Base-by-base conservation (phyloP, 1,140 invertebrate genomes). In the Drosophila nebulosa region DNA sequence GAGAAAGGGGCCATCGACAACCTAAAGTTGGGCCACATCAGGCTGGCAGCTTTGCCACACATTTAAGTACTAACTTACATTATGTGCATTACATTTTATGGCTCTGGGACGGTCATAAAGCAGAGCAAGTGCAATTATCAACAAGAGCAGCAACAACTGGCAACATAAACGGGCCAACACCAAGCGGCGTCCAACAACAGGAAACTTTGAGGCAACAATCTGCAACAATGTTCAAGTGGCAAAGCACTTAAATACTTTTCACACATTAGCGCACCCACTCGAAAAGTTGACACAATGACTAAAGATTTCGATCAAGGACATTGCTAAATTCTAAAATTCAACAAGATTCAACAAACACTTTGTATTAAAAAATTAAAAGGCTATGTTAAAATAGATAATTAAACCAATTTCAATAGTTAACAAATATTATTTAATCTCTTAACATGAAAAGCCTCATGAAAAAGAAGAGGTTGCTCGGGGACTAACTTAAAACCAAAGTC, bases 1-100 rank as follows among this genome's bases (percentile, higher is more conserved):
- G 42, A 39, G 39, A 7, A 3, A 18, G 30, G 5, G 14, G 24
- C 16, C 50, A 60, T 59, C 21, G 55, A 52, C 39, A 66, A 55
- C 39, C 46, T 36, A 62, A 30, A 62, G 35, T 62, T 68, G 39
- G 56, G 64, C 67, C 62, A 69, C 72, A 77, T 69, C 73, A 60
- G 63, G 24, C 16, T 50, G 26, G 24, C 57, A 56, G 62, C 59
- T 67, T 12, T 36, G 46, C 58, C 59, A 69, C 64, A 69, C 64
- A 76, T 76, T 86, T 77, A 79, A 86, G 81, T 65, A 74, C 74
- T 76, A 63, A 74, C 73, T 76, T 68, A 81, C 81, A 85, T 85
- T 78, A 88, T 81, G 83, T 78, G 74, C 78, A 85, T 86, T 72
- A 88, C 65, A 76, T 85, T 85, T 85, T 81, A 85, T 74, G 81